phyloP scores from a whole-genome alignment of 1,140 invertebrate species.

The Brachionus manjavacas region DNA sequence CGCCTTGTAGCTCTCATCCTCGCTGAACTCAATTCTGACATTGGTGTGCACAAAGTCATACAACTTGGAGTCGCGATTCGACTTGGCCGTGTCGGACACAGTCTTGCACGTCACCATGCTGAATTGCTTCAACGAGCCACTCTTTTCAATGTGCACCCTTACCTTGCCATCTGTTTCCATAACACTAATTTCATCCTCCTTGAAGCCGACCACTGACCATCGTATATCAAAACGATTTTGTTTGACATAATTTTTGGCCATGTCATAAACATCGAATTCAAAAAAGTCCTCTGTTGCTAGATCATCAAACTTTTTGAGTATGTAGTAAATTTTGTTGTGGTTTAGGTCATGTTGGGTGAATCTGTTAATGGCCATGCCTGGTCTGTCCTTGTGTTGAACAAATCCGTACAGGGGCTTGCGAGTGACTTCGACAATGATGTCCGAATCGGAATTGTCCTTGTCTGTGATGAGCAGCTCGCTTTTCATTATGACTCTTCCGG shows the following conservation, averaged over 20 bases:
- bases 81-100: constrained; percentile 46
- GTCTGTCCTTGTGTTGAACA: constrained; percentile 22
- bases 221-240: constrained; percentile 52
- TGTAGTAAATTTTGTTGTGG: constrained; percentile 49
- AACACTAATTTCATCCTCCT: constrained; percentile 46
- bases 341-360: constrained; percentile 47
- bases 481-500: constrained; percentile 29
- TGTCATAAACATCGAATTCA: constrained; percentile 52
- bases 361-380: not conserved
- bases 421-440: not conserved
- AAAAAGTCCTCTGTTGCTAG: constrained; percentile 49
- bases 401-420: not conserved
- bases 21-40: constrained; percentile 53
- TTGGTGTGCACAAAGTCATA: constrained; percentile 26
- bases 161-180: constrained; percentile 50
- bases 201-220: constrained; percentile 52
- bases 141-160: constrained; percentile 50
- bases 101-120: constrained; percentile 50
- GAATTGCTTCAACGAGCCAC: constrained; percentile 54
- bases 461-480: not conserved
- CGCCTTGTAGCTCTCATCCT: constrained; percentile 50
- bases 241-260: constrained; percentile 49
- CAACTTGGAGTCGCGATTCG: constrained; percentile 13
- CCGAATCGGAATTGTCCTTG: not conserved
- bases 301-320: constrained; percentile 46